Percentiles rank a stretch among this genome's conserved stretches.
These are phyloP conservation scores for Ischnus inquisitorius DNA, from an alignment of 2,888 invertebrate species.

Conservation along the genomic window DNA sequence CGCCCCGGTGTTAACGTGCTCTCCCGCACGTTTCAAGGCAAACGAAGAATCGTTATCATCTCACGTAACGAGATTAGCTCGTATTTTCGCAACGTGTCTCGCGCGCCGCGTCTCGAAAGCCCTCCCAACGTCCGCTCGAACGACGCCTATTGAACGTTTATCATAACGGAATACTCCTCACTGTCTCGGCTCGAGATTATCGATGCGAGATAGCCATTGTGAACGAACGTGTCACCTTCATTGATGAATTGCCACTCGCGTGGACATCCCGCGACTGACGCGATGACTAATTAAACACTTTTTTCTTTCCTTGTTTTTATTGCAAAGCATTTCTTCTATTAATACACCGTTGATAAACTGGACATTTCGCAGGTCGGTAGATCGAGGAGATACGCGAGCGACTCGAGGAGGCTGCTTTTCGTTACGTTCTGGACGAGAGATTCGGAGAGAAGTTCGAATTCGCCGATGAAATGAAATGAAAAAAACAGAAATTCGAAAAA, in stretches of 20 bases:
- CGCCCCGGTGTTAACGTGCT: neutral
- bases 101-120: neutral
- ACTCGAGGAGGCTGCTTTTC: too few relatives aligned
- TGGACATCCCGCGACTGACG: neutral
- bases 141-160: neutral
- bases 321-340: neutral
- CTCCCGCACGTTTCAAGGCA: neutral
- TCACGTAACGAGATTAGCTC: conserved; percentile 65
- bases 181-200: conserved; percentile 1
- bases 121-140: too few relatives aligned
- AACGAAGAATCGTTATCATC: conserved; percentile 55
- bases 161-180: neutral
- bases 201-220: neutral
- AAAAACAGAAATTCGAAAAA: too few relatives aligned
- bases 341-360: too few relatives aligned
- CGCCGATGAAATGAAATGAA: too few relatives aligned
- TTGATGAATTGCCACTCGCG: neutral
- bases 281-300: too few relatives aligned
- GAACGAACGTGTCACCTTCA: neutral
- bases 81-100: neutral
- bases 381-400: too few relatives aligned
- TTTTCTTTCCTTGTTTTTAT: too few relatives aligned
- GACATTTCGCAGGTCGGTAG: too few relatives aligned
- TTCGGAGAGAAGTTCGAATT: too few relatives aligned
- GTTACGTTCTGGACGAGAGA: too few relatives aligned